Conservation (phyloP, 2,113 vertebrate species). For the Gadus chalcogrammus region DNA sequence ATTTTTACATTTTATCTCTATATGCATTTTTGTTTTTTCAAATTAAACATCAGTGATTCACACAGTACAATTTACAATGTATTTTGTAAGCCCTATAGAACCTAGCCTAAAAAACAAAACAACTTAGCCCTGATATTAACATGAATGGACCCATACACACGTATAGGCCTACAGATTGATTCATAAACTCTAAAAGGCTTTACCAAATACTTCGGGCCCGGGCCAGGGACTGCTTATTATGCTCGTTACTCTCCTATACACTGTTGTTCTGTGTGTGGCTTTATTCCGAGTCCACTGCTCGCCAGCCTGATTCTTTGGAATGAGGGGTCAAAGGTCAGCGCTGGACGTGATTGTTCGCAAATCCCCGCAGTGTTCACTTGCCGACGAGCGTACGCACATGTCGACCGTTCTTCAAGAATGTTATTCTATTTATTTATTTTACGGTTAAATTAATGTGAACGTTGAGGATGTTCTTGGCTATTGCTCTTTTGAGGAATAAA, state of each 20-base stretch:
- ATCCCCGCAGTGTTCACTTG: slow-evolving; percentile 54
- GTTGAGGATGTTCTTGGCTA: not conserved
- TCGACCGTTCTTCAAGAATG: slow-evolving; percentile 41
- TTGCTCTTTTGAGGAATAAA: not conserved
- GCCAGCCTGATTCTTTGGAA: slow-evolving; percentile 61
- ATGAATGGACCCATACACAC: not conserved
- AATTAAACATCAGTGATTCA: not conserved
- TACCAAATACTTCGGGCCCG: not conserved
- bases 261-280: slow-evolving; percentile 35
- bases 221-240: not conserved
- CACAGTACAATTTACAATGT: not conserved
- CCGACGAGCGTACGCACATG: slow-evolving; percentile 33
- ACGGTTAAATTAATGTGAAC: not conserved
- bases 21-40: not conserved
- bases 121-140: no score
- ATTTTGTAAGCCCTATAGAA: not conserved
- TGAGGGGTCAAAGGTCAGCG: slow-evolving; percentile 68
- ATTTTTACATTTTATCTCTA: not conserved
- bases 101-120: no score
- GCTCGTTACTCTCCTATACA: not conserved
- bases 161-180: not conserved
- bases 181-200: not conserved
- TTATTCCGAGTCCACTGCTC: slow-evolving; percentile 37
- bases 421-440: not conserved
- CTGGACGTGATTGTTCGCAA: slow-evolving; percentile 62